phyloP scores from a whole-genome alignment of 1,140 invertebrate genomes.

The Odontomachus brunneus region DNA sequence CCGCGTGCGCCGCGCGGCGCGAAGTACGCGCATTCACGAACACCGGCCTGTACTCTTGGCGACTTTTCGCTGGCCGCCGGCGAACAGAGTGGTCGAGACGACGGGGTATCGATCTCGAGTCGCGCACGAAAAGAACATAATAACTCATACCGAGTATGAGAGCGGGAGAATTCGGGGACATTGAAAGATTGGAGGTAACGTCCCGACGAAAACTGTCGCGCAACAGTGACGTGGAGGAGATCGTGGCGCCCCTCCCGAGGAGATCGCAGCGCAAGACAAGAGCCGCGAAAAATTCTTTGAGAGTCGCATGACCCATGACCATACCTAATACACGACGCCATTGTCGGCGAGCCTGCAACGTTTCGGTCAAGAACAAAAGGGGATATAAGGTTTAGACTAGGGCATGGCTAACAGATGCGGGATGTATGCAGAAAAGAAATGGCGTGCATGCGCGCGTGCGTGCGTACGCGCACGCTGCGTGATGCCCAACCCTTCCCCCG shows the following conservation, averaged over 20 bases:
- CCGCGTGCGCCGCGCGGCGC: slow-evolving; percentile 30
- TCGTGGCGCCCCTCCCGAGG: neutral
- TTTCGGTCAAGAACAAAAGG: slow-evolving; percentile 60
- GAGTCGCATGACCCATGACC: slow-evolving; percentile 44
- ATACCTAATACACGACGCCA: slow-evolving; percentile 43
- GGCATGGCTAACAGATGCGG: slow-evolving; percentile 65
- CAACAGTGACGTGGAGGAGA: neutral
- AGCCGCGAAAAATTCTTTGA: neutral
- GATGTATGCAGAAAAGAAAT: slow-evolving; percentile 53
- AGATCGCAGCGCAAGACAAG: neutral
- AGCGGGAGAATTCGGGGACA: neutral
- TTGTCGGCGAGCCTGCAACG: slow-evolving; percentile 8
- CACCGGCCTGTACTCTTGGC: neutral
- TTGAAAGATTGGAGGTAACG: neutral
- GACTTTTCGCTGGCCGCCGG: neutral
- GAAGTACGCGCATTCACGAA: neutral
- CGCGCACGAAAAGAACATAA: neutral
- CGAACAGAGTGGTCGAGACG: neutral
- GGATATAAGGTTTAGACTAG: slow-evolving; percentile 53
- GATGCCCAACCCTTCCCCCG: neutral
- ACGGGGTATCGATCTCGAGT: neutral
- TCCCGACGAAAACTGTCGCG: neutral
- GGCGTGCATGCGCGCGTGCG: slow-evolving; percentile 18
- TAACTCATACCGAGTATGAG: too few species aligned
- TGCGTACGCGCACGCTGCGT: slow-evolving; percentile 24